phyloP scores from a whole-genome alignment of 2,888 invertebrate genomes.

The Andrena bicolor region DNA sequence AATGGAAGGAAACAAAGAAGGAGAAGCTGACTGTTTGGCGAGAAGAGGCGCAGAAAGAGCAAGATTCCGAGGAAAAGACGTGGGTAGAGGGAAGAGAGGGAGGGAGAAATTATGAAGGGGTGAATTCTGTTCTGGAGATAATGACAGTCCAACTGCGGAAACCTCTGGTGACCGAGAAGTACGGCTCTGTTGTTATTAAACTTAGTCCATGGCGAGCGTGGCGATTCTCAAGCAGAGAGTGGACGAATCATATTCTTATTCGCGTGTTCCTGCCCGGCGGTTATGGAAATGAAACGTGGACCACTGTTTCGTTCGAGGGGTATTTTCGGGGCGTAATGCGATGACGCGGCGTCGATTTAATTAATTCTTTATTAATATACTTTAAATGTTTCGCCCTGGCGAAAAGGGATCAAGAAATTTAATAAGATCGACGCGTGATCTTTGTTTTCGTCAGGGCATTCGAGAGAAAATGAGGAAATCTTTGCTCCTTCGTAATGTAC shows the following conservation, averaged over 20 bases:
- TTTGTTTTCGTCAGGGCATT: not conserved
- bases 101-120: constrained; percentile 52
- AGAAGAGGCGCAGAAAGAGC: not conserved
- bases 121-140: constrained; percentile 51
- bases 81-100: constrained; percentile 14
- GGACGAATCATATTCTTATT: constrained; percentile 46
- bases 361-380: constrained; percentile 38
- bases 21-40: not conserved
- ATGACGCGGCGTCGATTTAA: constrained; percentile 2
- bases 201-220: constrained; percentile 59
- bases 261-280: constrained; percentile 1
- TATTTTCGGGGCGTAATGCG: not conserved
- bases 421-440: constrained; percentile 28
- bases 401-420: constrained; percentile 6
- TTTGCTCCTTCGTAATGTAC: not conserved
- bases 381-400: not conserved
- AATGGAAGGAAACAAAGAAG: not conserved
- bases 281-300: constrained; percentile 47
- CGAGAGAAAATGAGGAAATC: not conserved
- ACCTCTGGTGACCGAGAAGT: constrained; percentile 65
- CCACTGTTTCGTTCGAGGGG: constrained; percentile 7
- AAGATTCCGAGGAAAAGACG: not conserved
- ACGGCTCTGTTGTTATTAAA: constrained; percentile 63
- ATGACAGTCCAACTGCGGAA: constrained; percentile 65
- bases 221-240: constrained; percentile 33